Conservation (phyloP, 2,113 vertebrate species). For the Rhinolophus sinicus region DNA sequence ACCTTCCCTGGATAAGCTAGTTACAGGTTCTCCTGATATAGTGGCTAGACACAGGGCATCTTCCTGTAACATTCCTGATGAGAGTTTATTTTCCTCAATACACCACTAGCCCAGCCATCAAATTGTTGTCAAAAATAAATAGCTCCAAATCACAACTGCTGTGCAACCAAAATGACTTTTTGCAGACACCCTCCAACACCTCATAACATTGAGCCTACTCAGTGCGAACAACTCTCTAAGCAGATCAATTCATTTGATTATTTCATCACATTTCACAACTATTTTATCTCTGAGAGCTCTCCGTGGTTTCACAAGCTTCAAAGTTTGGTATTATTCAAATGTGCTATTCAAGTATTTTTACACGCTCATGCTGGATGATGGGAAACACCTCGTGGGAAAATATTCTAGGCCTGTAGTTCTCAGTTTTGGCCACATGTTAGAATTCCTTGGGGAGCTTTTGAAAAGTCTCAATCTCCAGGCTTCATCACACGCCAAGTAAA, state of each 20-base stretch:
- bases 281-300: neutral
- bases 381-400: neutral
- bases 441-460: neutral
- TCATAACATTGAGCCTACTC: neutral
- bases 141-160: slow-evolving; percentile 7
- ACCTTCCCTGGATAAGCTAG: neutral
- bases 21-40: neutral
- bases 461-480: neutral
- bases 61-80: neutral
- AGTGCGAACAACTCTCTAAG: neutral
- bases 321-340: neutral
- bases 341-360: neutral
- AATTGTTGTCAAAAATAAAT: slow-evolving; percentile 29
- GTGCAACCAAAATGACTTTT: slow-evolving; percentile 3
- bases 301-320: neutral
- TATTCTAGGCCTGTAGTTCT: neutral
- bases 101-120: neutral
- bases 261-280: slow-evolving; percentile 12
- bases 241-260: neutral
- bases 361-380: neutral
- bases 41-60: neutral
- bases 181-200: neutral
- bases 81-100: neutral
- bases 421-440: neutral
- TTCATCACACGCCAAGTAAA: neutral